Base-by-base conservation (phyloP, 1,140 invertebrate genomes). In the Augochlora pura region DNA sequence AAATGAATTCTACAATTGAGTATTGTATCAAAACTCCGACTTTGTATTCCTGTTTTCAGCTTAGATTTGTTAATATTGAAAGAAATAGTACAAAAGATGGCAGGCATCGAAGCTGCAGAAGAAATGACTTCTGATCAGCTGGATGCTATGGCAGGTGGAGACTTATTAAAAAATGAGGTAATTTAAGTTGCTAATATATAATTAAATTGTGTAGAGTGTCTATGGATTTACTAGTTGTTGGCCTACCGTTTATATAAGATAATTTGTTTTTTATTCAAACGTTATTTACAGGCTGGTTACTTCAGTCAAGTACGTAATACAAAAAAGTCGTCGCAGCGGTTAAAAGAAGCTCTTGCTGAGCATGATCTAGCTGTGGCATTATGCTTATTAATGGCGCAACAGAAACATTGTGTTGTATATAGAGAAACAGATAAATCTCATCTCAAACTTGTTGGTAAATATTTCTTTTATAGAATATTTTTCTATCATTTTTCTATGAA, bases 61-160 rank as follows among this genome's bases (percentile, higher is more conserved):
- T 95, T 98, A 92, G 98, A 99, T 94, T 93, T 99, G 80, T 93
- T 99, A 32, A 96, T 99, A 85, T 92, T 99, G 63, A 98, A 99
- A 92, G 99, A 99, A 94, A 97, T 99, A 85, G 97, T 99, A 72
- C 98, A 99, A 93, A 99, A 99, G 94, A 99, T 99, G 98, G 97
- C 98, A 18, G 99, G 99, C 2, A 98, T 99, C 80, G 99, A 99
- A 94, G 96, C 98, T 8, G 96, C 97, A 10, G 98, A 99, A 92
- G 98, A 99, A 93, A 97, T 99, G 94, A 99, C 99, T 0, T 94
- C 96, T 54, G 98, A 99, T 90, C 99, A 99, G 93, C 91, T 99
- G 62, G 97, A 99, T 89, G 98, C 98, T 1, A 97, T 99, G 96
- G 96, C 96, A 77, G 99, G 99, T 39, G 99, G 99, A 16, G 99